Evolutionary conservation across 37 sponge, comb jelly and placozoan species (phyloP), one percentile per base, ranked within the genome.

Genomic region (Spongilla lacustris): DNA sequence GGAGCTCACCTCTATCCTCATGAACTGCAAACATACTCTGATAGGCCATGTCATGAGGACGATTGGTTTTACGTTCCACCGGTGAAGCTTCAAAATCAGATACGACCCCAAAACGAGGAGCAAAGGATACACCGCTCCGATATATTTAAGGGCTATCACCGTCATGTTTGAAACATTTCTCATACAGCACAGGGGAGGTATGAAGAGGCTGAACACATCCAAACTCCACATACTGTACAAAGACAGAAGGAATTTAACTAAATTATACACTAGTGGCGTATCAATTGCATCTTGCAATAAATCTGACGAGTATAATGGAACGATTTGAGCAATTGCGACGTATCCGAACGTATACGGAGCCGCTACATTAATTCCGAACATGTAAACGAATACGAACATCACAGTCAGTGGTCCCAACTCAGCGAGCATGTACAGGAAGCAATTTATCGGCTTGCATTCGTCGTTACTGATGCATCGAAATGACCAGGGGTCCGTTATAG

Each of bases 201-300:
- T 33, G 26, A 49, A 26, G 4, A 13, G 2, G 30, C 21, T 21
- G 50, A 83, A 71, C 30, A 83, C 36, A 25, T 83, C 83, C 11
- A 83, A 26, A 26, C 38, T 83, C 72, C 71, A 83, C 14, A 83
- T 83, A 0, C 73, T 73, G 37, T 83, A 71, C 38, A 71, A 83
- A n/a, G 49, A 9, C 22, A 71, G 27, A 4, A 26, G 11, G 2
- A 58, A 41, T 6, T 41, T 41, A 3, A 6, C 6, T 3, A 41
- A 9, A 41, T 41, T 41, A 6, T 41, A 41, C 41, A 6, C 41
- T 3, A 41, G 6, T 41, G 41, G 41, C 41, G 6, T 41, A 9
- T 3, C 6, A 3, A 41, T 41, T 41, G 6, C 41, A 3, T 3
- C 6, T 41, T 6, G 41, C 3, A 41, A 6, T 41, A 41, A 9